Evolutionary conservation across 2,113 vertebrate genomes (phyloP).

Genomic region (Arothron firmamentum): DNA sequence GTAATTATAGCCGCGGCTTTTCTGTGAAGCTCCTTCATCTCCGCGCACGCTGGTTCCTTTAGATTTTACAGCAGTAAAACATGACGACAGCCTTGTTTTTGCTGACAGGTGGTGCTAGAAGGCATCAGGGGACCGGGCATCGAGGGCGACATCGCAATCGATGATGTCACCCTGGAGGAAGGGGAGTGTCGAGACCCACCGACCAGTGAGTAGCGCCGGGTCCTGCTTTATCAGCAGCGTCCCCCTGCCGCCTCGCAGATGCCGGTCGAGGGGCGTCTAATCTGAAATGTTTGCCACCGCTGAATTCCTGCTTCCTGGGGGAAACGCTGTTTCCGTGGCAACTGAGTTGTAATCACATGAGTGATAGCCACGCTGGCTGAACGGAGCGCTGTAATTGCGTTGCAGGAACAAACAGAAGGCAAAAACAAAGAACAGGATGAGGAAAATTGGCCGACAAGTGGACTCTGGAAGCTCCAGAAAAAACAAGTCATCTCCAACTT

Average conservation of each 20-base stretch:
- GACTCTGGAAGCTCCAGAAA: constrained; percentile 32
- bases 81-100: background rate
- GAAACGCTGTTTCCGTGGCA: constrained; percentile 48
- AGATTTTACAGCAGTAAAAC: constrained; percentile 22
- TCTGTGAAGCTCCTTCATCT: constrained; percentile 10
- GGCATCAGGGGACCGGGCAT: constrained; percentile 93
- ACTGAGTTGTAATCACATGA: constrained; percentile 59
- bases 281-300: constrained; percentile 39
- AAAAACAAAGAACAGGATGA: constrained; percentile 42
- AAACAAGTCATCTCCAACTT: constrained; percentile 12
- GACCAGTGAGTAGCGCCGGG: constrained; percentile 72
- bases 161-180: constrained; percentile 92
- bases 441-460: constrained; percentile 57
- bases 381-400: constrained; percentile 55
- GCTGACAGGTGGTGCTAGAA: constrained; percentile 87
- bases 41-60: constrained; percentile 6
- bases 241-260: background rate
- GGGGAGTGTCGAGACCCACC: constrained; percentile 91
- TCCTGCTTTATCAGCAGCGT: background rate
- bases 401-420: constrained; percentile 51
- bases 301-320: constrained; percentile 16
- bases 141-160: constrained; percentile 98
- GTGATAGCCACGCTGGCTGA: constrained; percentile 39
- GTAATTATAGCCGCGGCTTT: constrained; percentile 40
- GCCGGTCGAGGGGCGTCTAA: constrained; percentile 21